These are phyloP conservation scores for Psittacara wagleri DNA, from an alignment of 2,113 vertebrate species.

Conservation along the genomic window DNA sequence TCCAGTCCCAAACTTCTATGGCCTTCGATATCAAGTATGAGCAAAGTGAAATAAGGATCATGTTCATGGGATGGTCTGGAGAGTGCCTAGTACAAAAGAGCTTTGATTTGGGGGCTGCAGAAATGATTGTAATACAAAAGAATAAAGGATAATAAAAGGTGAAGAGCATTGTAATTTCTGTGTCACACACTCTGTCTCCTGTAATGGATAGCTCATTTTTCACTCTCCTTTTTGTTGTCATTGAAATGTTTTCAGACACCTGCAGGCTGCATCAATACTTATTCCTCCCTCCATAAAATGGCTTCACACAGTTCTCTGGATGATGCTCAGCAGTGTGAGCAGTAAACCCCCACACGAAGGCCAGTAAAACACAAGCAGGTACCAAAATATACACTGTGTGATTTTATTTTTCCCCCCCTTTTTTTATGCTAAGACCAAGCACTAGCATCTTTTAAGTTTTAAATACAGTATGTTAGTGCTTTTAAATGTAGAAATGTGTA, in stretches of 20 bases:
- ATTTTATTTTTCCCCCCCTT: accelerated
- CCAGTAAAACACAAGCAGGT: background rate
- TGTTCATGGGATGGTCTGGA: background rate
- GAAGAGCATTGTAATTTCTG: background rate
- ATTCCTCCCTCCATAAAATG: background rate
- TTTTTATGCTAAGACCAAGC: background rate
- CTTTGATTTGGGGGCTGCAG: background rate
- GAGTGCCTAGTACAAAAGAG: background rate
- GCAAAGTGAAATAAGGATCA: accelerated
- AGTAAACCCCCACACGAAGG: background rate
- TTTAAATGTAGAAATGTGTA: background rate
- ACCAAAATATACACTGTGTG: background rate
- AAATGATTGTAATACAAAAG: background rate
- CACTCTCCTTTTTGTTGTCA: background rate
- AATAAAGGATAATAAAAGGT: background rate
- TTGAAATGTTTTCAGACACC: background rate
- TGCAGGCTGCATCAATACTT: background rate
- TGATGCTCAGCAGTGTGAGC: background rate
- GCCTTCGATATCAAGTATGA: background rate
- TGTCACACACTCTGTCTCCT: background rate
- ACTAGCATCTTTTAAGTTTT: background rate
- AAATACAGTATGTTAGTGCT: background rate
- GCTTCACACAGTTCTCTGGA: background rate
- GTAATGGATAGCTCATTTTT: background rate
- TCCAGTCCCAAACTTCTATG: background rate